Conservation (phyloP, 1,140 invertebrate genomes). For the Drosophila grimshawi region DNA sequence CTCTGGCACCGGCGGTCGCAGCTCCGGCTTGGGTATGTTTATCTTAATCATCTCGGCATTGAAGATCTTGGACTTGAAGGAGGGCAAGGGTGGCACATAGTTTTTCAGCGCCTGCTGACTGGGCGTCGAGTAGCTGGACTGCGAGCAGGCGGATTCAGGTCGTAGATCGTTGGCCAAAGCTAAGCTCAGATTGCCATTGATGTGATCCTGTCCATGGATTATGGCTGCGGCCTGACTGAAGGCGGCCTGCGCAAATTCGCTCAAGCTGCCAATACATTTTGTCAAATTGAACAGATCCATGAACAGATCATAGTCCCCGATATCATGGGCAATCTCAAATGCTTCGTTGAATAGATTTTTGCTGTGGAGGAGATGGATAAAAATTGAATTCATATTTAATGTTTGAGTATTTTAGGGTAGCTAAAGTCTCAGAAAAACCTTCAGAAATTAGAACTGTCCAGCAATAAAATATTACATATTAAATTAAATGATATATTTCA, state of each 20-base stretch:
- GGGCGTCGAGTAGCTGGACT: conserved; percentile 86
- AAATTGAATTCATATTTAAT: neutral
- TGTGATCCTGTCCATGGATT: conserved; percentile 83
- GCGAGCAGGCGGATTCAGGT: conserved; percentile 77
- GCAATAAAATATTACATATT: no score
- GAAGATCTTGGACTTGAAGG: conserved; percentile 79
- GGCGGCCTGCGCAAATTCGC: conserved; percentile 90
- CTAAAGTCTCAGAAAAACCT: no score
- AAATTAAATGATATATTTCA: neutral
- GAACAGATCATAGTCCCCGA: conserved; percentile 92
- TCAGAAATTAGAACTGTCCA: no score
- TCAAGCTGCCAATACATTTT: conserved; percentile 87
- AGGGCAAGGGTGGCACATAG: conserved; percentile 82
- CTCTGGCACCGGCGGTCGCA: conserved; percentile 68
- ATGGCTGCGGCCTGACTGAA: conserved; percentile 90
- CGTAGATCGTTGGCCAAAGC: conserved; percentile 84
- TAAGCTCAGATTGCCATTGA: conserved; percentile 86
- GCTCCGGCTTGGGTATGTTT: conserved; percentile 81
- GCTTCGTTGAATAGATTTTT: conserved; percentile 93
- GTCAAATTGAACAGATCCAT: conserved; percentile 94
- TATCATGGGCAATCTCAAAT: conserved; percentile 93
- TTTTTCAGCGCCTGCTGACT: conserved; percentile 80
- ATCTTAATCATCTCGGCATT: conserved; percentile 83
- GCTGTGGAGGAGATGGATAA: conserved; percentile 84
- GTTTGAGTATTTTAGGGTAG: no score